These are phyloP conservation scores for Ochotona curzoniae DNA, from an alignment of 2,113 vertebrate genomes.

Conservation along the genomic window DNA sequence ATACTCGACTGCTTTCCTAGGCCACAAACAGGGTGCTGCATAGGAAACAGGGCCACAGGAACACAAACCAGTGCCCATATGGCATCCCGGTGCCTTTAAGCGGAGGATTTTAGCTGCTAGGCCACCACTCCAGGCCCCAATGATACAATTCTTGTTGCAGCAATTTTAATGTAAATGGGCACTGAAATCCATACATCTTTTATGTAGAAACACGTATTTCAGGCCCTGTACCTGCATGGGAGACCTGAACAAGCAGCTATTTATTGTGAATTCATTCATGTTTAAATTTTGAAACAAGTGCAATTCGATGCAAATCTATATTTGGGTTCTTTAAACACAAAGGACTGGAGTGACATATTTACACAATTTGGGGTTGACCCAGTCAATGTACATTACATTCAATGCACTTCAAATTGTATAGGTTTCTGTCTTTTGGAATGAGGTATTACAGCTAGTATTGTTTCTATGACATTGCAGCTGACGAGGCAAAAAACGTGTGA, in stretches of 20 bases:
- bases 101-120: too few relatives aligned
- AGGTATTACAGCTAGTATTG: not conserved
- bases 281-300: constrained; percentile 40
- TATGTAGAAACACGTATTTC: not conserved
- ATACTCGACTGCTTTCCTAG: too few relatives aligned
- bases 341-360: not conserved
- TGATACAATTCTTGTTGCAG: not conserved
- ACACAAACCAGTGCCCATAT: too few relatives aligned
- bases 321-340: too few relatives aligned
- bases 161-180: not conserved
- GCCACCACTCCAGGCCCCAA: not conserved
- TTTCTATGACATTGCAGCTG: not conserved
- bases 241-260: too few relatives aligned
- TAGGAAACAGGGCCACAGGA: too few relatives aligned
- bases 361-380: too few relatives aligned
- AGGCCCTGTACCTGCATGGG: too few relatives aligned
- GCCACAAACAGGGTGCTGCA: too few relatives aligned
- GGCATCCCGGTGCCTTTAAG: too few relatives aligned
- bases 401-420: not conserved
- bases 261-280: not conserved
- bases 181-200: not conserved
- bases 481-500: not conserved
- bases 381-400: not conserved
- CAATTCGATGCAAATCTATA: not conserved
- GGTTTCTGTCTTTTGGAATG: not conserved